Conservation (phyloP, 1,140 invertebrate genomes). For the Cepaea nemoralis region DNA sequence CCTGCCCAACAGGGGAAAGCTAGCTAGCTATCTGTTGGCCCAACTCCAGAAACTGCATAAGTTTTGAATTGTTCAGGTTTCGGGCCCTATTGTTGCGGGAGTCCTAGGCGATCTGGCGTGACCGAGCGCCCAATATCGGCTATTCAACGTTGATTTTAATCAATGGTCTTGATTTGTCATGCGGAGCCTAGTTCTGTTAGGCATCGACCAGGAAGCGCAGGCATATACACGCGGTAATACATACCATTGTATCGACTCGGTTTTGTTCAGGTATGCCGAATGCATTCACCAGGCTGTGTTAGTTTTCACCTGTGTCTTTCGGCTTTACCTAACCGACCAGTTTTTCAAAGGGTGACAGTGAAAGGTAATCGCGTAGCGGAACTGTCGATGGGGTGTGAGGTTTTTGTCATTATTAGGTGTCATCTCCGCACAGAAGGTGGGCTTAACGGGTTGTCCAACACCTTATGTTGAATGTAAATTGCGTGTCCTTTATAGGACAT, state of each 20-base stretch:
- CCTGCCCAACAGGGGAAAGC: neutral
- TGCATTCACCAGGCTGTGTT: neutral
- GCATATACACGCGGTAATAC: neutral
- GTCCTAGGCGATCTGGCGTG: neutral
- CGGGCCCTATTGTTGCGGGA: neutral
- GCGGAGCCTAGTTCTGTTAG: neutral
- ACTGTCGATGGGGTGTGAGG: too few species aligned
- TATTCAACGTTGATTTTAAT: neutral
- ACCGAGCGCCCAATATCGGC: neutral
- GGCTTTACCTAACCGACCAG: too few species aligned
- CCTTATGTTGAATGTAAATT: too few species aligned
- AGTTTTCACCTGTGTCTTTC: too few species aligned
- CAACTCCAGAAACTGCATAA: neutral
- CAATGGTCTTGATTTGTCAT: neutral
- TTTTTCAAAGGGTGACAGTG: too few species aligned
- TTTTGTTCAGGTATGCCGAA: neutral
- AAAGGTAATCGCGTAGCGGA: too few species aligned
- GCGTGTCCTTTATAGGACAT: too few species aligned
- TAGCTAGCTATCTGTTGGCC: neutral
- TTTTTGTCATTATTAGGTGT: too few species aligned
- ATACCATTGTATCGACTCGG: neutral
- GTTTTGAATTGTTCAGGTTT: neutral
- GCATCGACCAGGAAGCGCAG: neutral
- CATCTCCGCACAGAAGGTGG: too few species aligned
- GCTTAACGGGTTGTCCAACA: too few species aligned